Conservation (phyloP, 2,797 vertebrate species). For the Pelobates cultripes region DNA sequence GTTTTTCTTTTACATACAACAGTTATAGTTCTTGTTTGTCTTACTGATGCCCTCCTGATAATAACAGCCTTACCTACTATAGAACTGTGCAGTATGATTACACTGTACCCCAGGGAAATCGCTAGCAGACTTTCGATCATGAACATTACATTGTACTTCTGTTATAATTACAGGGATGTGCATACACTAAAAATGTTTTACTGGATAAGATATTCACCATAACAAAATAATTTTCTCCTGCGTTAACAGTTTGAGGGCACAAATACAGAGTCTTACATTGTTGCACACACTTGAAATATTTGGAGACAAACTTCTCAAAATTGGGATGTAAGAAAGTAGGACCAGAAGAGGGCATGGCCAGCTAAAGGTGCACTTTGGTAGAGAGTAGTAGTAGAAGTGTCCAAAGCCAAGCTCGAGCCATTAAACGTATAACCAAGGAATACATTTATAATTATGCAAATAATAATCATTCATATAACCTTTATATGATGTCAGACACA, state of each 20-base stretch:
- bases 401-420: no score
- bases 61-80: background rate
- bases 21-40: background rate
- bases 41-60: background rate
- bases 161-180: background rate
- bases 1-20: background rate
- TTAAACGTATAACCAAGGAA: no score
- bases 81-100: background rate
- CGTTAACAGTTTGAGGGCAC: background rate
- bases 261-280: background rate
- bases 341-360: no score
- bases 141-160: background rate
- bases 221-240: background rate
- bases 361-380: no score
- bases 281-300: no score
- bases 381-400: no score
- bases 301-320: no score
- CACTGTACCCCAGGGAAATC: background rate
- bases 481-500: no score
- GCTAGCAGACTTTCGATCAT: background rate
- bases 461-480: no score
- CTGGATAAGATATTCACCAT: background rate
- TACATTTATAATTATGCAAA: no score
- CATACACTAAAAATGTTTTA: background rate
- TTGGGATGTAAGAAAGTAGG: no score